A percentile compares a stretch with the other conserved stretches of the same genome.
Conservation (phyloP, 1,140 invertebrate genomes). For the Listronotus bonariensis region DNA sequence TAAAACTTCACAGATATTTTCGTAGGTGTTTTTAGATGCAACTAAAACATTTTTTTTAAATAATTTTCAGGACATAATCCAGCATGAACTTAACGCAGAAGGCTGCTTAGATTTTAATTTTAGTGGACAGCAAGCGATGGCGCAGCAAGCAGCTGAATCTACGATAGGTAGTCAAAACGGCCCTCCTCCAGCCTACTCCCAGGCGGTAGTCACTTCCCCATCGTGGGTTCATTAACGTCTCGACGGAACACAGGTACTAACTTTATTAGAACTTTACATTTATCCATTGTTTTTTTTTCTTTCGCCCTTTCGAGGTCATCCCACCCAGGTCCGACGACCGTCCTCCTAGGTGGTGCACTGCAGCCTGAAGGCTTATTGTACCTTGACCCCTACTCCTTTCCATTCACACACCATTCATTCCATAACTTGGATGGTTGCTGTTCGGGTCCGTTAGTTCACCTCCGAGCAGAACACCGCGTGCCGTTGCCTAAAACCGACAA, state of each 20-base stretch:
- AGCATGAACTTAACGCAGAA: constrained; percentile 90
- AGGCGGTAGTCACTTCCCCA: constrained; percentile 63
- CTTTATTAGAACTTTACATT: neutral
- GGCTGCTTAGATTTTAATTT: constrained; percentile 95
- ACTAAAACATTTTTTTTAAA: too few relatives aligned
- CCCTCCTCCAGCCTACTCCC: constrained; percentile 58
- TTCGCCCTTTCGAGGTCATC: too few relatives aligned
- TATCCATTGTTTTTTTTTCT: neutral
- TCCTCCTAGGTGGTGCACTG: too few relatives aligned
- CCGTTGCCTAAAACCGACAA: too few relatives aligned
- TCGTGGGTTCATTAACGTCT: constrained; percentile 71
- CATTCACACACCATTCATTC: too few relatives aligned
- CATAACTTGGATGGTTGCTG: too few relatives aligned
- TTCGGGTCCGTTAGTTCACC: neutral
- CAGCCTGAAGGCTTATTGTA: too few relatives aligned
- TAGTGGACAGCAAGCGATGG: constrained; percentile 50
- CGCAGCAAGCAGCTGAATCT: constrained; percentile 39
- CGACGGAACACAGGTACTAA: constrained; percentile 24
- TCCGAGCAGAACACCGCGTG: too few relatives aligned
- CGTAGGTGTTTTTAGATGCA: too few relatives aligned
- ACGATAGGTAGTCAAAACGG: constrained; percentile 36
- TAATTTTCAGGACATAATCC: constrained; percentile 75
- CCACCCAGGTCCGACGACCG: too few relatives aligned
- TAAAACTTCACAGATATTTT: too few relatives aligned
- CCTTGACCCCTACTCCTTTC: too few relatives aligned